These are phyloP conservation scores for Napeogenes sylphis DNA, from an alignment of 2,888 invertebrate species.

Conservation along the genomic window DNA sequence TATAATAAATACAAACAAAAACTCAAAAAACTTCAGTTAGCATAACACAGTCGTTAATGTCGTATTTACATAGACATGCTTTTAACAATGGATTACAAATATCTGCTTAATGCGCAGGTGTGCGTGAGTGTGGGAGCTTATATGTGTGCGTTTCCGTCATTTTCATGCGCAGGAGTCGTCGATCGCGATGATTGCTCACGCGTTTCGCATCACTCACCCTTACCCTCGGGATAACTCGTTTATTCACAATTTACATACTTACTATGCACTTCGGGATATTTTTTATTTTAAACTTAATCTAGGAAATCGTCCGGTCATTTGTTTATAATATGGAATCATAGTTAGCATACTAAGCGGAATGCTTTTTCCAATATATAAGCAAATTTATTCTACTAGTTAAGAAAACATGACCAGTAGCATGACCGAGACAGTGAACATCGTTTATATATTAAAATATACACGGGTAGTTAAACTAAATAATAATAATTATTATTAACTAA, in stretches of 20 bases:
- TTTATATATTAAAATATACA: not conserved
- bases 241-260: slow-evolving; percentile 71
- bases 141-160: slow-evolving; percentile 63
- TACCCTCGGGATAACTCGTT: slow-evolving; percentile 63
- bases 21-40: slow-evolving; percentile 45
- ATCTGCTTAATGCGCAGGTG: slow-evolving; percentile 39
- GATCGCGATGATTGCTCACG: slow-evolving; percentile 74
- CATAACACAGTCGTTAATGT: slow-evolving; percentile 44
- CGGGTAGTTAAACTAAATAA: too few relatives aligned
- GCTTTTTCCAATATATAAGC: not conserved
- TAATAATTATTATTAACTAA: too few relatives aligned
- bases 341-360: slow-evolving; percentile 2
- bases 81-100: slow-evolving; percentile 62
- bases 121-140: slow-evolving; percentile 21
- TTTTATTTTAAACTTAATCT: slow-evolving; percentile 65
- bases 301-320: slow-evolving; percentile 21
- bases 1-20: slow-evolving; percentile 38
- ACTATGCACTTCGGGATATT: slow-evolving; percentile 52
- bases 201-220: slow-evolving; percentile 75
- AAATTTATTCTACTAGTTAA: not conserved
- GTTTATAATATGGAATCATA: not conserved
- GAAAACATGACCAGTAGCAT: too few relatives aligned
- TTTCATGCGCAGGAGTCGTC: slow-evolving; percentile 69
- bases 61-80: slow-evolving; percentile 60
- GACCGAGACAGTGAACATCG: not conserved